Base-by-base conservation (phyloP, 2,888 invertebrate species). In the Acleris sparsana region DNA sequence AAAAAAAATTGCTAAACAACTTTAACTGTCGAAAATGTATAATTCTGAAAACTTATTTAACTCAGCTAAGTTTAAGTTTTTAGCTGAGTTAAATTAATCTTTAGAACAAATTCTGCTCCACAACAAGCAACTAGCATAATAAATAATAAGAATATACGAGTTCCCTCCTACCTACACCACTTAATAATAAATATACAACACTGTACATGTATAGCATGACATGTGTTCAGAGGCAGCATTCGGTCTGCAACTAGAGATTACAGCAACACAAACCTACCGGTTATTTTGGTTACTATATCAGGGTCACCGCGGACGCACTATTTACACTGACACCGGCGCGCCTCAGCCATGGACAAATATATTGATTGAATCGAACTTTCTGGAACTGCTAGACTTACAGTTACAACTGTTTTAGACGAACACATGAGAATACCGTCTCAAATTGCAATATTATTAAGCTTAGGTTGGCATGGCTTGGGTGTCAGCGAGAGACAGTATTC, bases 251-350 rank as follows among this genome's bases (percentile, higher is more conserved):
- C 81, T 72, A 82, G 73, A 82, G 80, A 83, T 83, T 80, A 82
- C 80, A 83, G 81, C 73, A 81, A 76, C 72, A 77, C 78, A 77
- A 75, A 72, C 71, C 75, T 79, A 80, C 79, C 81, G 85, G 87
- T 86, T 90, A 90, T 90, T 90, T 90, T 84, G 73, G 90, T 86
- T 83, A 79, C 78, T 80, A 76, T 85, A 89, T 88, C 89, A 89
- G 87, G 89, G 89, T 88, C 88, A 79, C 73, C 72, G 68, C 64
- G 69, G 68, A 70, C 68, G 70, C 71, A 73, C 69, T 79, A 78
- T 81, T 79, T 76, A 79, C 78, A 73, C 73, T 62, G 66, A 66
- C 61, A 67, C 53, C 61, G 66, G 71, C 67, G 69, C 66, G 63
- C 69, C 66, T 70, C 70, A 70, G 67, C 68, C 70, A 63, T 63